Conservation (phyloP, 1,140 invertebrate genomes). For the Drosophila nebulosa region DNA sequence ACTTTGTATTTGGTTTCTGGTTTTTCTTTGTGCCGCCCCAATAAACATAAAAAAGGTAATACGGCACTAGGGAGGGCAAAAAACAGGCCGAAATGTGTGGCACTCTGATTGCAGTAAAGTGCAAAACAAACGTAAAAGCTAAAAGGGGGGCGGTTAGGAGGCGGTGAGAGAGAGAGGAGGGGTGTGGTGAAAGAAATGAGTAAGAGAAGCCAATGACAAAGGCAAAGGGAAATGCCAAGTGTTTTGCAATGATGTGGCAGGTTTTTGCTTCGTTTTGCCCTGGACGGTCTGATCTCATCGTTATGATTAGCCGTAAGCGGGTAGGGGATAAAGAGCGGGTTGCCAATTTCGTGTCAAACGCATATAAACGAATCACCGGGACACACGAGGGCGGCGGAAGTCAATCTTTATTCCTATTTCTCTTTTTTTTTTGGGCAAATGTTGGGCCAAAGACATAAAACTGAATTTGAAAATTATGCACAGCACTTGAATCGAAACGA, state of each 20-base stretch:
- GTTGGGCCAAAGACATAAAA: slow-evolving; percentile 54
- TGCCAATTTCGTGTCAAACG: slow-evolving; percentile 30
- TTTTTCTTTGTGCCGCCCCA: slow-evolving; percentile 42
- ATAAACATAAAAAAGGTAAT: slow-evolving; percentile 78
- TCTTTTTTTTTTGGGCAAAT: background rate
- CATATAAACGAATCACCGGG: slow-evolving; percentile 34
- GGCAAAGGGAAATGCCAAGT: slow-evolving; percentile 29
- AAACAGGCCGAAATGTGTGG: slow-evolving; percentile 35
- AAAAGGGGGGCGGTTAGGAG: background rate
- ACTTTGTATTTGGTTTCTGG: slow-evolving; percentile 15
- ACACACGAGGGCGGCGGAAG: slow-evolving; percentile 15
- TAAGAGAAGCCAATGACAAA: slow-evolving; percentile 28
- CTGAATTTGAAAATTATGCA: slow-evolving; percentile 71
- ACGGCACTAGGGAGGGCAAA: slow-evolving; percentile 58
- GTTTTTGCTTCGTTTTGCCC: slow-evolving; percentile 28
- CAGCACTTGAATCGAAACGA: slow-evolving; percentile 30
- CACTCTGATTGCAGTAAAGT: slow-evolving; percentile 59
- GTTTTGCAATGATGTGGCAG: slow-evolving; percentile 69
- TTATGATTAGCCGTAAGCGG: slow-evolving; percentile 47
- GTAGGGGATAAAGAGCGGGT: background rate
- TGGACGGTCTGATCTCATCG: slow-evolving; percentile 25
- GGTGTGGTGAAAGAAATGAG: background rate
- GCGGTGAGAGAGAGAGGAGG: background rate
- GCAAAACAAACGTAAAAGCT: slow-evolving; percentile 43
- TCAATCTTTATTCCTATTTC: slow-evolving; percentile 25